Conservation (phyloP, 2,113 vertebrate species). For the Neoarius graeffei region DNA sequence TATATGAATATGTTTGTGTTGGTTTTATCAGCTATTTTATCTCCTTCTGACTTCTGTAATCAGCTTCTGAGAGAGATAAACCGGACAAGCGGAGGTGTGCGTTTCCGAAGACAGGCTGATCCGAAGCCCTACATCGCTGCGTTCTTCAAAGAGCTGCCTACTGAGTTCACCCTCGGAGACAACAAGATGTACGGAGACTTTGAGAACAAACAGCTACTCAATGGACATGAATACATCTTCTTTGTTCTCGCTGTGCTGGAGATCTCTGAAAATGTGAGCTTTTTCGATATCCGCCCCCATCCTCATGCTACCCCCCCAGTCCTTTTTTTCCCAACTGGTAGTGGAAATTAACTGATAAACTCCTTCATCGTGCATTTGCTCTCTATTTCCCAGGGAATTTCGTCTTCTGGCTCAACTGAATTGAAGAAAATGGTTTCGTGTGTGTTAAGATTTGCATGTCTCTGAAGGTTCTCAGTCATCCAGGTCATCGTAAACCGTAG, state of each 20-base stretch:
- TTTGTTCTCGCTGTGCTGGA: slow-evolving; percentile 95
- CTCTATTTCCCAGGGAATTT: not conserved
- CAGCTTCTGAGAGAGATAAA: slow-evolving; percentile 96
- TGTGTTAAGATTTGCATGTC: not conserved
- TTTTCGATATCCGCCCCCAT: not conserved
- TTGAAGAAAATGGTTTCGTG: not conserved
- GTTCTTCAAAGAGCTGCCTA: slow-evolving; percentile 91
- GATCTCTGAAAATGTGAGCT: slow-evolving; percentile 90
- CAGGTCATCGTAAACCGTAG: no score
- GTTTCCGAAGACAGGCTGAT: slow-evolving; percentile 86
- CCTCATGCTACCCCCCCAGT: not conserved
- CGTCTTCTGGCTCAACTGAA: not conserved
- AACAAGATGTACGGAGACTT: slow-evolving; percentile 91
- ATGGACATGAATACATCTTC: slow-evolving; percentile 95
- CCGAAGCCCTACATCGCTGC: slow-evolving; percentile 95
- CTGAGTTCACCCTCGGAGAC: slow-evolving; percentile 93
- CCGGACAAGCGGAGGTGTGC: slow-evolving; percentile 87
- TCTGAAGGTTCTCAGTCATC: no score
- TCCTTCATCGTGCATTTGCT: not conserved
- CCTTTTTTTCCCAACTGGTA: not conserved
- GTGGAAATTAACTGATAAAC: slow-evolving; percentile 7
- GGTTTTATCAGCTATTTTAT: slow-evolving; percentile 31
- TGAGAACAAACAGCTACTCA: slow-evolving; percentile 94
- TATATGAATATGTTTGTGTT: not conserved
- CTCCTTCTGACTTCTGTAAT: slow-evolving; percentile 32